Evolutionary conservation across 2,888 invertebrate species (phyloP), one percentile per base, ranked within the genome.

Genomic region (Parnassius smintheus): DNA sequence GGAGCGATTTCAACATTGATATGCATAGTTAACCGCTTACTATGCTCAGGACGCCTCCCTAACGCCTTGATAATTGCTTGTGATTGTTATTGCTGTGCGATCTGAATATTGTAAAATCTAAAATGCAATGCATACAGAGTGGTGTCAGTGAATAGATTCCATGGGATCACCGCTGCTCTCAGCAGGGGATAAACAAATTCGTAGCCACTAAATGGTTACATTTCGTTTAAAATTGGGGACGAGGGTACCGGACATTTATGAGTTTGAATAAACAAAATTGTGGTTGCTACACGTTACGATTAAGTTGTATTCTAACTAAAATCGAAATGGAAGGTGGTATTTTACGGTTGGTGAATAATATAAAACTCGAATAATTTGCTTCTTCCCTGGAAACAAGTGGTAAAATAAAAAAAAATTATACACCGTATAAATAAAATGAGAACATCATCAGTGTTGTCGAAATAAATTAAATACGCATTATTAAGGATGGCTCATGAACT

Each of bases 91-190:
- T 75, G 74, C 74, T 68, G 70, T 66, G 71, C 68, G 72, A 78
- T 81, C 78, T 80, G 80, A 78, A 81, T 81, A 79, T 77, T 72
- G 71, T 74, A 74, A 78, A 78, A 73, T 76, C 74, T 74, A 77
- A 80, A 80, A 78, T 77, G 78, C 75, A 77, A 81, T 81, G 82
- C 81, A 80, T 82, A 81, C 69, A 75, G 73, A 80, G 72, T 70
- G 71, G 69, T 61, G 68, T 63, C 67, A 70, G 72, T 74, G 75
- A 72, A 77, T 76, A 75, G 76, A 74, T 74, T 74, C 57, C 59
- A 57, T 66, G 69, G 70, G 71, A 72, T 71, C 66, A 68, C 63
- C 65, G 68, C 57, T 66, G 66, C 66, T 70, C 66, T 57, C 61
- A 63, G 67, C 65, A 64, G 65, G 62, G 70, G 65, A 69, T 73